phyloP scores from a whole-genome alignment of 2,888 invertebrate species.

The Clusia tigrina region DNA sequence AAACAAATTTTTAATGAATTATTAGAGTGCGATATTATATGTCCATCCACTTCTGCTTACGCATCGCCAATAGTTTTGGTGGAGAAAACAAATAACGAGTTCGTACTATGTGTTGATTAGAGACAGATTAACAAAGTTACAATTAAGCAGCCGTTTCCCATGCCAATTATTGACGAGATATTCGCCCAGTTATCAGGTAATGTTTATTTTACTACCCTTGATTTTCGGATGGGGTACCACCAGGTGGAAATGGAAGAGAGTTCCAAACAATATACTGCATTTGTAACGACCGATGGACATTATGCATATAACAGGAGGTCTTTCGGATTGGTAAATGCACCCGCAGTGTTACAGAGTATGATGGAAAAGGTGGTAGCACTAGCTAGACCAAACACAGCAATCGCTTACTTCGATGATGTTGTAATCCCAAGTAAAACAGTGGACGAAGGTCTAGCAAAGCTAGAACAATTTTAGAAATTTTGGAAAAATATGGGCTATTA shows the following conservation, averaged over 20 bases:
- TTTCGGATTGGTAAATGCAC: slow-evolving; percentile 28
- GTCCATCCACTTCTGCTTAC: slow-evolving; percentile 32
- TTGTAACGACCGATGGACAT: slow-evolving; percentile 12
- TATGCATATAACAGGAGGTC: slow-evolving; percentile 16
- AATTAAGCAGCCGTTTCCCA: slow-evolving; percentile 30
- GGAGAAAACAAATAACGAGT: slow-evolving; percentile 37
- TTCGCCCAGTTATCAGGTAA: slow-evolving; percentile 30
- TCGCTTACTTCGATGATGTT: slow-evolving; percentile 32
- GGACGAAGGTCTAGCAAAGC: slow-evolving; percentile 14
- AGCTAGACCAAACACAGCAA: slow-evolving; percentile 13
- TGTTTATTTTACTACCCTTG: slow-evolving; percentile 26
- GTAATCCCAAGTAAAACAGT: slow-evolving; percentile 27
- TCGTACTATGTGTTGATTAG: slow-evolving; percentile 35
- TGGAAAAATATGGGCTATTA: slow-evolving; percentile 24
- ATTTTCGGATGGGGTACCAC: slow-evolving; percentile 31
- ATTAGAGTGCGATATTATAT: slow-evolving; percentile 30
- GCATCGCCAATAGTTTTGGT: slow-evolving; percentile 32
- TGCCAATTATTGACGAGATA: slow-evolving; percentile 36
- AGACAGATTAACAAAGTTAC: slow-evolving; percentile 29
- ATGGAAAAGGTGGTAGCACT: slow-evolving; percentile 16
- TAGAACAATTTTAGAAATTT: slow-evolving; percentile 11
- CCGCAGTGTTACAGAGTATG: slow-evolving; percentile 26
- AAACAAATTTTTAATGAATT: slow-evolving; percentile 23
- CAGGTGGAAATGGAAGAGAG: slow-evolving; percentile 20
- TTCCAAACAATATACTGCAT: slow-evolving; percentile 1